phyloP scores from a whole-genome alignment of 2,888 invertebrate genomes.

The Mongoloraphidia duomilia region DNA sequence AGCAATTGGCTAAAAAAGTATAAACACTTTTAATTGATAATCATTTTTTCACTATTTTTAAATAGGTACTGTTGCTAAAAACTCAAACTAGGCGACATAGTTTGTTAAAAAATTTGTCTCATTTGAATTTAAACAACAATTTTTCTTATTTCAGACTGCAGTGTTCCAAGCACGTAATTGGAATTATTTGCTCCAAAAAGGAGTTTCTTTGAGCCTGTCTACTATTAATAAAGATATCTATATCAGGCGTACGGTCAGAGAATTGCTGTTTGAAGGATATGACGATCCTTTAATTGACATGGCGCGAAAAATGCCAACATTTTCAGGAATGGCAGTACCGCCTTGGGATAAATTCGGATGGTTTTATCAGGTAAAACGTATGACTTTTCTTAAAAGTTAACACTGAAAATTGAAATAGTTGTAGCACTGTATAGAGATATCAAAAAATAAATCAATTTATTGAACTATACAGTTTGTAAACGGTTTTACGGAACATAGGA shows the following conservation, averaged over 20 bases:
- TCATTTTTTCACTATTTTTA: no score
- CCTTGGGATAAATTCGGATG: slow-evolving; percentile 71
- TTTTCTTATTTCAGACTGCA: slow-evolving; percentile 35
- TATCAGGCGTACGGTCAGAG: slow-evolving; percentile 46
- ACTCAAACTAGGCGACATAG: no score
- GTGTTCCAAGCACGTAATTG: slow-evolving; percentile 42
- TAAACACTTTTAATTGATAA: no score
- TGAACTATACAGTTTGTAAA: no score
- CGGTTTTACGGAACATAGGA: no score
- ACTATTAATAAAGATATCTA: slow-evolving; percentile 39
- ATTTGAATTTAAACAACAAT: no score
- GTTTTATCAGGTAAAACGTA: slow-evolving; percentile 53
- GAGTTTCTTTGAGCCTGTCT: slow-evolving; percentile 43
- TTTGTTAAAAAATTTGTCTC: no score
- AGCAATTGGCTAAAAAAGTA: no score
- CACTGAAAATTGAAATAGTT: no score
- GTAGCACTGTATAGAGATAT: no score
- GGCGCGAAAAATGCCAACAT: slow-evolving; percentile 42
- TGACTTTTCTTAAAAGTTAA: not conserved
- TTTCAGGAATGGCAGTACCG: slow-evolving; percentile 28
- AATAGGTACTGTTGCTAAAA: no score
- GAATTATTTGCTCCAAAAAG: slow-evolving; percentile 39
- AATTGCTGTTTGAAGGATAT: slow-evolving; percentile 71
- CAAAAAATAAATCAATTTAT: no score
- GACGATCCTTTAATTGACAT: slow-evolving; percentile 55